Base-by-base conservation (phyloP, 2,113 vertebrate genomes). In the Rhinoptilus africanus region DNA sequence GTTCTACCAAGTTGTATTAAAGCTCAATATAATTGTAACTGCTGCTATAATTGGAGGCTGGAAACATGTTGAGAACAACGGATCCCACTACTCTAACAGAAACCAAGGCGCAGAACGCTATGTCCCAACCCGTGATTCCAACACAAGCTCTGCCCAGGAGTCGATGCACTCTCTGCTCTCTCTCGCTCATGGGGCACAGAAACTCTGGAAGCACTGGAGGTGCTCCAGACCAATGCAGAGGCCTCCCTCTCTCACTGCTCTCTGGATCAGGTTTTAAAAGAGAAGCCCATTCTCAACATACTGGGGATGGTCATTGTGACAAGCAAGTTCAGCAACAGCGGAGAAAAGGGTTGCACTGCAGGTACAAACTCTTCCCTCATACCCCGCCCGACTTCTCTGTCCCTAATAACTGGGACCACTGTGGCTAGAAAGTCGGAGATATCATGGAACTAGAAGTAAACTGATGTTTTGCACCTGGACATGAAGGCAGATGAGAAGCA, bases 51-150 rank as follows among this genome's bases (percentile, higher is more conserved):
- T 2, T 82, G 32, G 37, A 89, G n/a, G 51, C 88, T n/a, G 39
- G 48, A 77, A 82, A 81, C 17, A 41, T 2, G 2, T 1, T n/a
- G 37, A 75, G 21, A 88, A 67, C 32, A 62, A 45, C 1, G 0
- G 14, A 63, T 30, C 24, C 27, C 47, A 20, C 57, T 37, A 9
- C 18, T 62, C 18, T 28, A 56, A 84, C 0, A 75, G 56, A 96
- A 71, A 47, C 16, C 54, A 85, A 74, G 43, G 57, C 0, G 0
- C 56, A 81, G 54, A 93, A 54, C 0, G 0, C n/a, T 22, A 16
- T 0, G 0, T 41, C 56, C 34, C 3, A 4, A 19, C 5, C 56
- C 50, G 15, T 8, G 20, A 14, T 62, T 87, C 41, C 64, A 28
- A 47, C 14, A 67, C 26, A 37, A 14, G 22, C 51, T 73, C 22